Conservation (phyloP, 1,140 invertebrate genomes). For the Orius insidiosus region DNA sequence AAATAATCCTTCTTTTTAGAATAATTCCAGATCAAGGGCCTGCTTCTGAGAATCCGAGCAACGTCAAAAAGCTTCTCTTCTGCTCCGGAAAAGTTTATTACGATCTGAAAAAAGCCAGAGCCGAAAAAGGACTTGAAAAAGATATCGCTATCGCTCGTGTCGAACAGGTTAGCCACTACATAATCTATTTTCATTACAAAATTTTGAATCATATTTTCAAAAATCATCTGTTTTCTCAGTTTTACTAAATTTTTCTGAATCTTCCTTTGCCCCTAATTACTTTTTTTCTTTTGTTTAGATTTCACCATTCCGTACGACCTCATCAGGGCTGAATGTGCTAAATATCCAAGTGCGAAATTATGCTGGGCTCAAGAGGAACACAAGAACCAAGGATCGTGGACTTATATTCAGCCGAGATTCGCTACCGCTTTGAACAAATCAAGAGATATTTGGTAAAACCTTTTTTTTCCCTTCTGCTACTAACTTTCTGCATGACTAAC, state of each 20-base stretch:
- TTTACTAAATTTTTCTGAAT: neutral
- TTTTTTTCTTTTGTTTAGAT: slow-evolving; percentile 41
- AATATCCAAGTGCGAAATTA: slow-evolving; percentile 82
- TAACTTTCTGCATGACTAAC: too few species aligned
- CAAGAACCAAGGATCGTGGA: slow-evolving; percentile 96
- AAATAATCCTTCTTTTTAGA: slow-evolving; percentile 24
- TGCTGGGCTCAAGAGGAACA: slow-evolving; percentile 96
- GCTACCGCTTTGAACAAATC: slow-evolving; percentile 54
- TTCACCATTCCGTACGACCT: slow-evolving; percentile 96
- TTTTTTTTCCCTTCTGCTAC: too few species aligned
- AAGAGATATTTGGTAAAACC: slow-evolving; percentile 42
- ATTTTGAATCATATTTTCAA: neutral
- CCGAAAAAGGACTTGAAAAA: slow-evolving; percentile 55
- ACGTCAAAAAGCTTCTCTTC: slow-evolving; percentile 77
- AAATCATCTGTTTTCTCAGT: neutral
- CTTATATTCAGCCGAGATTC: slow-evolving; percentile 85
- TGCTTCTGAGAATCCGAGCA: slow-evolving; percentile 44
- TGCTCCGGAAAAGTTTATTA: slow-evolving; percentile 95
- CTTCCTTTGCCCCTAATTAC: too few species aligned
- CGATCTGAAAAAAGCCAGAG: slow-evolving; percentile 75
- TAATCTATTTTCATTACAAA: neutral
- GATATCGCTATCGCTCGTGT: slow-evolving; percentile 72
- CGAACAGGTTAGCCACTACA: slow-evolving; percentile 54
- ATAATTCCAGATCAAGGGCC: slow-evolving; percentile 65
- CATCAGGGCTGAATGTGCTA: slow-evolving; percentile 72